Evolutionary conservation across 2,797 vertebrate species (phyloP), one percentile per base, ranked within the genome.

Genomic region (Hoplostethus mediterraneus): DNA sequence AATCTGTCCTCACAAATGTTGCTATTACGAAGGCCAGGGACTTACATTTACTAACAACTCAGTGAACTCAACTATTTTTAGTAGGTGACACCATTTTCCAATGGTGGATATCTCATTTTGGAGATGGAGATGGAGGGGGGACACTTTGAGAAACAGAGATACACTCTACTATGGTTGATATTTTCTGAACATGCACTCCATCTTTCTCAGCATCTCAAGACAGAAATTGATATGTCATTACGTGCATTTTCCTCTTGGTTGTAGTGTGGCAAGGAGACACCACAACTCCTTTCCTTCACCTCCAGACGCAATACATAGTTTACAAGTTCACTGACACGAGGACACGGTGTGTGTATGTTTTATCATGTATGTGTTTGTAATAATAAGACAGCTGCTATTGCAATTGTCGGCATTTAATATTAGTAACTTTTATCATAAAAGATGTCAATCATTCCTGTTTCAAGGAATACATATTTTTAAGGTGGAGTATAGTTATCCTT

Each of bases 361-460:
- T 44, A 80, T 82, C 75, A 90, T 90, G 91, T 93, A 90, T 89
- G 67, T 82, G 61, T 86, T 69, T 69, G 54, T 70, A 74, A 65
- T 67, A 64, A 79, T 71, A 21, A 80, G 80, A 91, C 80, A 87
- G 87, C 77, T 91, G 87, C 90, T 85, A 66, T 75, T 53, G 65
- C 67, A 61, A 77, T 77, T 87, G 90, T 90, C 83, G 53, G 84
- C 80, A 79, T 92, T 91, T 69, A 66, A 81, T 89, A 77, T 89
- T 77, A 84, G 78, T 51, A 92, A 71, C 66, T 80, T 94, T 92
- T 94, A 90, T 93, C 74, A 90, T 88, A 90, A 94, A 94, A 94
- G 91, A 87, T 89, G 74, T 80, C 72, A 89, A 89, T 93, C 73
- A 38, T 95, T 95, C 93, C 94, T 95, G 94, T 95, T 95, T 95